Base-by-base conservation (phyloP, 2,888 invertebrate genomes). In the Leptopilina myrica region DNA sequence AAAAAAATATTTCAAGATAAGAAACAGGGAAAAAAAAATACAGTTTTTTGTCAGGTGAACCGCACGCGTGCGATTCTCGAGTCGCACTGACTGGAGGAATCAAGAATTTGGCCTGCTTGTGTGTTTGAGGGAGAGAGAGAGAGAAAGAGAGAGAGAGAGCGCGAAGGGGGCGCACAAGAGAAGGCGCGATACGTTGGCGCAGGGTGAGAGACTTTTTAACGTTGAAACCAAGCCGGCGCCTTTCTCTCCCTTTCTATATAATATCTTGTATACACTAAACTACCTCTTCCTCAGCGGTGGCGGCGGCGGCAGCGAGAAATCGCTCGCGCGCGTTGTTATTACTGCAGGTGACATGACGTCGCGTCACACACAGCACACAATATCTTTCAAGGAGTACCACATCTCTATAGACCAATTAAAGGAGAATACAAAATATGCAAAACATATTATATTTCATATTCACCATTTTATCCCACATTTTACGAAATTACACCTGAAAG, bases 1-100 rank as follows among this genome's bases (percentile, higher is more conserved):
- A 33, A 33, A 33, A 33, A 5, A 33, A 33, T 46, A 0, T 46
- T 46, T 46, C 46, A 7, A 9, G 46, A 46, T 46, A 46, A 46
- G 46, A 46, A 49, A 15, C 20, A 43, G 67, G 26, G 26, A 53
- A 49, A 53, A 64, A 43, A 33, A 4, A n/a, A n/a, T n/a, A 33
- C 3, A 33, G 33, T 33, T 33, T 33, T 33, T 33, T 46, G 46
- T 46, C 78, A 76, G 82, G 78, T 80, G 82, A 83, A 81, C 79
- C 83, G 85, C 85, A 86, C 87, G 86, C 86, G 83, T 80, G 85
- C 87, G 87, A 87, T 86, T 87, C 87, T 83, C 85, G 85, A 87
- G 83, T 85, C 86, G 85, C 86, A 87, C 87, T 88, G 87, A 67
- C 76, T 33, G 33, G 83, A 73, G 78, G 82, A 83, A 80, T 33